Percentiles rank a stretch among this genome's conserved stretches.
Evolutionary conservation across 2,797 vertebrate species (phyloP).

Genomic region (Euthynnus affinis): DNA sequence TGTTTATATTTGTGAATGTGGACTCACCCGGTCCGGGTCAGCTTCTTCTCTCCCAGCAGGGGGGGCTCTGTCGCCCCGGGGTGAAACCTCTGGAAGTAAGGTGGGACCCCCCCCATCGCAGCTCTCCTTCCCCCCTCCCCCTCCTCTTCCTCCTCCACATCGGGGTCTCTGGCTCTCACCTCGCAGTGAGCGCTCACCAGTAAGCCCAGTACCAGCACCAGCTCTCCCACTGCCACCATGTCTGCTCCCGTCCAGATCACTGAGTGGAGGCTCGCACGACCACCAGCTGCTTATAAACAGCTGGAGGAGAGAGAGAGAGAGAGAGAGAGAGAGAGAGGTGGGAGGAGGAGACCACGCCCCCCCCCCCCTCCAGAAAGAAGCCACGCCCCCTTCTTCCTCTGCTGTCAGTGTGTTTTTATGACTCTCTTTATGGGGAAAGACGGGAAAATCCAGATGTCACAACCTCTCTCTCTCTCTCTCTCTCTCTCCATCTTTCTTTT

Average conservation of each 20-base stretch:
- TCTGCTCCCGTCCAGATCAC: conserved; percentile 27
- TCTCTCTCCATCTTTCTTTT: too few species aligned
- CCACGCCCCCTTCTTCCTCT: not conserved
- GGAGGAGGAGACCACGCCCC: not conserved
- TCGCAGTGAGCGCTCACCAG: conserved; percentile 76
- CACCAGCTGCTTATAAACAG: conserved; percentile 72
- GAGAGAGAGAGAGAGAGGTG: not conserved
- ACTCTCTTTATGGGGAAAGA: too few species aligned
- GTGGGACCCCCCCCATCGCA: not conserved
- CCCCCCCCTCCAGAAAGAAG: too few species aligned
- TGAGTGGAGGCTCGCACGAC: conserved; percentile 30
- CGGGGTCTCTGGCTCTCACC: conserved; percentile 80
- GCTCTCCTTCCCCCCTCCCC: conserved; percentile 34
- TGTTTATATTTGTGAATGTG: too few species aligned
- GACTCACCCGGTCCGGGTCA: conserved; percentile 78
- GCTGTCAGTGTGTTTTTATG: not conserved
- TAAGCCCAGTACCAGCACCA: conserved; percentile 78
- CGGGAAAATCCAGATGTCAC: too few species aligned
- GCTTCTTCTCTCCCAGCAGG: conserved; percentile 28
- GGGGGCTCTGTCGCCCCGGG: conserved; percentile 23
- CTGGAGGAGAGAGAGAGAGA: conserved; percentile 11
- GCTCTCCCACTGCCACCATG: conserved; percentile 68
- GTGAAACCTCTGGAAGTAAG: not conserved
- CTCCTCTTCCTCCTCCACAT: conserved; percentile 68
- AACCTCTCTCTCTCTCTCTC: too few species aligned